Percentiles rank a stretch among this genome's conserved stretches.
Conservation (phyloP, 2,113 vertebrate genomes). For the Cyprinodon brontotheroides region DNA sequence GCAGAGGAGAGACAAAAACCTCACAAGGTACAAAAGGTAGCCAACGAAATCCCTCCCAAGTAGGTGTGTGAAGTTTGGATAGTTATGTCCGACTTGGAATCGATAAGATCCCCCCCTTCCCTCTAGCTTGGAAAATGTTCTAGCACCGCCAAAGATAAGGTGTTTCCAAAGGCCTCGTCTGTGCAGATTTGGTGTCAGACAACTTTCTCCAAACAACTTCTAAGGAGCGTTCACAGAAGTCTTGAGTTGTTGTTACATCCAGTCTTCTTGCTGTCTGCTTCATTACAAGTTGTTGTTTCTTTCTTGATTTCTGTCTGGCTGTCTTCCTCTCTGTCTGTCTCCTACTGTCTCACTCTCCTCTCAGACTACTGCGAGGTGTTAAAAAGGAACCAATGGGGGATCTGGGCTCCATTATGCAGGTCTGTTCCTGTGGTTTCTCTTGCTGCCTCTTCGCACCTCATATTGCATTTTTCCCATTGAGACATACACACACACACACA, state of each 20-base stretch:
- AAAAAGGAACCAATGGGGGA: conserved; percentile 86
- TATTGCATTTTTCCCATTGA: conserved; percentile 90
- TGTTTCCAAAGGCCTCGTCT: conserved; percentile 68
- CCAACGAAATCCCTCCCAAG: conserved; percentile 63
- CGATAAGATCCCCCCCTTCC: conserved; percentile 63
- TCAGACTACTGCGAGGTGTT: conserved; percentile 87
- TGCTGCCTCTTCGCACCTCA: conserved; percentile 94
- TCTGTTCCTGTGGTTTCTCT: conserved; percentile 92
- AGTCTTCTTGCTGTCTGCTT: conserved; percentile 79
- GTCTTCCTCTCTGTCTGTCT: conserved; percentile 57
- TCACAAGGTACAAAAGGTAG: conserved; percentile 89
- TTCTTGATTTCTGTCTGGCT: conserved; percentile 52
- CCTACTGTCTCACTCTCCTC: conserved; percentile 78
- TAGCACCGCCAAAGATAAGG: conserved; percentile 66
- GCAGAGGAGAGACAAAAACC: conserved; percentile 83
- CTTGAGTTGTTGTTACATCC: conserved; percentile 67
- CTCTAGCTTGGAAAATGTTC: conserved; percentile 63
- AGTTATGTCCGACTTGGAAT: conserved; percentile 72
- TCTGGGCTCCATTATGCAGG: conserved; percentile 89
- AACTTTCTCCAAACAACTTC: conserved; percentile 66
- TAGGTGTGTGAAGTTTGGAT: conserved; percentile 77
- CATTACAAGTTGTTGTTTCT: conserved; percentile 84
- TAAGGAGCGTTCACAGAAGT: conserved; percentile 66
- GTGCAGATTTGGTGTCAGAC: conserved; percentile 57
- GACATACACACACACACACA: conserved; percentile 36